Conservation (phyloP, 2,888 invertebrate species). For the Tinea semifulvella region DNA sequence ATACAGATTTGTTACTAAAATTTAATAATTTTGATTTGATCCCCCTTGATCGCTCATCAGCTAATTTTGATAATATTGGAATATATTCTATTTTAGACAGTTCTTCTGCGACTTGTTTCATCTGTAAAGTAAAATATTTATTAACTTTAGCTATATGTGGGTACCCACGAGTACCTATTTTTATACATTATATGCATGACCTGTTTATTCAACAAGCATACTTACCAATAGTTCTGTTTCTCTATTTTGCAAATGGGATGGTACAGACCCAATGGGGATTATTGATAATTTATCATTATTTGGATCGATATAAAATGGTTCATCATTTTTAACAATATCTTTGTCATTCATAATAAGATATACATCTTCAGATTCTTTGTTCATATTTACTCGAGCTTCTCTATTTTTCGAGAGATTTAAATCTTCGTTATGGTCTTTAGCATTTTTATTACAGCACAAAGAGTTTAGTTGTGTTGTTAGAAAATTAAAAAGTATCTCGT, state of each 20-base stretch:
- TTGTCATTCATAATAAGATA: slow-evolving; percentile 55
- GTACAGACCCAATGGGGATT: slow-evolving; percentile 29
- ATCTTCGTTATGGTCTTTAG: slow-evolving; percentile 23
- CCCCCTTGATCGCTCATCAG: slow-evolving; percentile 28
- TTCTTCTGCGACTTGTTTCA: slow-evolving; percentile 46
- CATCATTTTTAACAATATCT: slow-evolving; percentile 39
- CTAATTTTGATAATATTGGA: slow-evolving; percentile 43
- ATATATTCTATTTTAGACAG: slow-evolving; percentile 47
- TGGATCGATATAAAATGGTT: slow-evolving; percentile 35
- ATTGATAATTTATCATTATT: slow-evolving; percentile 50
- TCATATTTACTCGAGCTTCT: neutral
- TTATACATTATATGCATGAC: too few relatives aligned
- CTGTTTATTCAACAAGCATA: slow-evolving; percentile 20
- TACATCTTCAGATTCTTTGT: slow-evolving; percentile 34
- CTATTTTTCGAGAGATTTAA: slow-evolving; percentile 23
- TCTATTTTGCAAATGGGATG: neutral
- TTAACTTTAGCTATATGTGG: neutral
- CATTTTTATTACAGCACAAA: slow-evolving; percentile 44
- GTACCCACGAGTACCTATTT: too few relatives aligned
- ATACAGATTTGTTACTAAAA: slow-evolving; percentile 40
- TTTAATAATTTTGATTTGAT: slow-evolving; percentile 23
- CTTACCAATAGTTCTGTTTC: slow-evolving; percentile 39
- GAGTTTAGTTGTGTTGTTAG: slow-evolving; percentile 48
- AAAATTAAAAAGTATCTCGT: slow-evolving; percentile 47
- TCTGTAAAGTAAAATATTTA: slow-evolving; percentile 33